phyloP scores from a whole-genome alignment of 1,140 invertebrate genomes.

The Brachionus koreanus region DNA sequence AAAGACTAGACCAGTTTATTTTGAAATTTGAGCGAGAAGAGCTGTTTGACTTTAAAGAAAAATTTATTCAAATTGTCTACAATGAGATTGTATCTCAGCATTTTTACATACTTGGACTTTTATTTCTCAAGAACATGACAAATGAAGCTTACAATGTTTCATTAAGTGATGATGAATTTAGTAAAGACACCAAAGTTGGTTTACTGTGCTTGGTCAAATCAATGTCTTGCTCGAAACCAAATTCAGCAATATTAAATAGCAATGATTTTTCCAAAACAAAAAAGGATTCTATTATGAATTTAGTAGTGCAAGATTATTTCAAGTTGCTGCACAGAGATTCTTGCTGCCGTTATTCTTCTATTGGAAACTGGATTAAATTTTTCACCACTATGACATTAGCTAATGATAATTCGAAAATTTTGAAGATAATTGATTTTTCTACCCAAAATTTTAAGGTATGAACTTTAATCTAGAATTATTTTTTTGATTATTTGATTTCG shows the following conservation, averaged over 20 bases:
- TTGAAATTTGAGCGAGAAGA: background rate
- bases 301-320: background rate
- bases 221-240: background rate
- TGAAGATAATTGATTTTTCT: background rate
- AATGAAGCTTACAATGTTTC: background rate
- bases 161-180: background rate
- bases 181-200: background rate
- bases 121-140: background rate
- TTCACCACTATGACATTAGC: background rate
- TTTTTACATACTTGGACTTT: background rate
- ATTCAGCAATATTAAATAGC: background rate
- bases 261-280: background rate
- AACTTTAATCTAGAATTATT: background rate
- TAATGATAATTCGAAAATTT: background rate
- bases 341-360: background rate
- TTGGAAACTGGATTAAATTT: conserved; percentile 16
- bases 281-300: background rate
- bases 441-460: background rate
- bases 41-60: background rate
- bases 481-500: background rate
- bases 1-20: background rate
- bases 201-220: background rate
- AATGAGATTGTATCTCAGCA: conserved; percentile 9
- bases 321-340: conserved; percentile 28
- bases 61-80: background rate